phyloP scores from a whole-genome alignment of 2,888 invertebrate genomes.

The Ariolimax columbianus region DNA sequence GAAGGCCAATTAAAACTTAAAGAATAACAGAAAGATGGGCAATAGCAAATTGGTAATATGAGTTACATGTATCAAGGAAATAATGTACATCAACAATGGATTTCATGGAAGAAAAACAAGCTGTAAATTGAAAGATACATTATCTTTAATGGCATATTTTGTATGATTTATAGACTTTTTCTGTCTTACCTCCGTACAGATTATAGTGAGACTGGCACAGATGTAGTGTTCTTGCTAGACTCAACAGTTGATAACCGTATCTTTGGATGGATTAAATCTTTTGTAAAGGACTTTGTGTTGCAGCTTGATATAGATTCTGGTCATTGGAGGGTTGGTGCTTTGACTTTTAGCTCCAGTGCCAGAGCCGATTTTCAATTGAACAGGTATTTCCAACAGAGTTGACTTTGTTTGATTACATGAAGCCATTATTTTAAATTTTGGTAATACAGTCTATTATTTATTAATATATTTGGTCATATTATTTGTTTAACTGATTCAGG shows the following conservation, averaged over 20 bases:
- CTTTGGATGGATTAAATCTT: conserved; percentile 57
- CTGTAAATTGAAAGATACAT: too few relatives aligned
- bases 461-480: too few relatives aligned
- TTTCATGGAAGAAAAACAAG: too few relatives aligned
- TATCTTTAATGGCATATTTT: too few relatives aligned
- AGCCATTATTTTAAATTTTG: neutral
- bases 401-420: too few relatives aligned
- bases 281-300: conserved; percentile 54
- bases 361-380: conserved; percentile 60
- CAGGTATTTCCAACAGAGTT: too few relatives aligned
- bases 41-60: too few relatives aligned
- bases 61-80: too few relatives aligned
- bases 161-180: conserved; percentile 51
- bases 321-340: conserved; percentile 61
- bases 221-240: conserved; percentile 65
- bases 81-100: too few relatives aligned
- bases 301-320: conserved; percentile 60
- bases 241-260: conserved; percentile 59
- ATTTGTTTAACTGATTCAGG: too few relatives aligned
- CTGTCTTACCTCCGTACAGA: conserved; percentile 41
- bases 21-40: too few relatives aligned
- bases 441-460: neutral
- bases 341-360: conserved; percentile 59
- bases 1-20: too few relatives aligned
- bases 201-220: conserved; percentile 56